Percentiles rank a stretch among this genome's conserved stretches.
These are phyloP conservation scores for Folsomia manolachei DNA, from an alignment of 2,888 invertebrate species.

Conservation along the genomic window DNA sequence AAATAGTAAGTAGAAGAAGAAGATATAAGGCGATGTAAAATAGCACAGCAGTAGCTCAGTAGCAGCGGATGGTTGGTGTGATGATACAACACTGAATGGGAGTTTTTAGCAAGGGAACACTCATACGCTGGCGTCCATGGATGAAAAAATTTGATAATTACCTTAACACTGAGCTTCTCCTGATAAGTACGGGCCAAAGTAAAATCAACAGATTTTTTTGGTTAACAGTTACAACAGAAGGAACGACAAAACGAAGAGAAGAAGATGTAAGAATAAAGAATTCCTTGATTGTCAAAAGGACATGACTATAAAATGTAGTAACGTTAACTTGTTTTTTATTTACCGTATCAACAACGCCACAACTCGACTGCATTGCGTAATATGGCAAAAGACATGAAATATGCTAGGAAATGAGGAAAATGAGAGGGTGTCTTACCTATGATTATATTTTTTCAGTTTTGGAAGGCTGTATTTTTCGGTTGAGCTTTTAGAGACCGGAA, in stretches of 20 bases:
- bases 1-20: no score
- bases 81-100: background rate
- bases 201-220: conserved; percentile 50
- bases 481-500: conserved; percentile 97
- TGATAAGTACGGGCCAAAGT: conserved; percentile 53
- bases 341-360: no score
- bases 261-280: no score
- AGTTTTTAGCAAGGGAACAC: conserved; percentile 28
- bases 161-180: conserved; percentile 57
- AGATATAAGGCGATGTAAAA: no score
- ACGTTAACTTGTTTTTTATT: no score
- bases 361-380: no score
- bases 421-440: conserved; percentile 70
- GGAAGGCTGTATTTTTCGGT: conserved; percentile 96
- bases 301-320: no score
- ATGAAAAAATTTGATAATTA: conserved; percentile 53
- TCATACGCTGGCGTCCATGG: conserved; percentile 44
- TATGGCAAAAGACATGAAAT: no score
- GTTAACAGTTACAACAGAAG: conserved; percentile 41
- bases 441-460: conserved; percentile 96
- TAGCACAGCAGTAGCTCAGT: conserved; percentile 35
- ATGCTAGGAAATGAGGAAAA: background rate
- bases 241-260: conserved; percentile 24
- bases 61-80: conserved; percentile 11
- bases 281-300: no score